phyloP scores from a whole-genome alignment of 2,113 vertebrate species.

The Ornithorhynchus anatinus region DNA sequence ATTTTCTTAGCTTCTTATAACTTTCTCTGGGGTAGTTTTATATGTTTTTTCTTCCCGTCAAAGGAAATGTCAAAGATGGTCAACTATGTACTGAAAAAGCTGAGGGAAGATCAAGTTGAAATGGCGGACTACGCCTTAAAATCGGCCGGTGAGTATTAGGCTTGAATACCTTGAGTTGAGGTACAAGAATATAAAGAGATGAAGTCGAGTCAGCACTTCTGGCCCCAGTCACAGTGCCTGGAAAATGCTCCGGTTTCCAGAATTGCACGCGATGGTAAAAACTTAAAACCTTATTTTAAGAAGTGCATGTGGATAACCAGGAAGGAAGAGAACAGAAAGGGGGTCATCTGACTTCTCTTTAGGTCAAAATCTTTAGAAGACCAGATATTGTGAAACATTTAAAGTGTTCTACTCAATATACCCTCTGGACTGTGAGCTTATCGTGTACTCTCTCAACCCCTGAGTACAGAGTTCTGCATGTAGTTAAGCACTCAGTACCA shows the following conservation, averaged over 20 bases:
- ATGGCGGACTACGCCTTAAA: slow-evolving; percentile 56
- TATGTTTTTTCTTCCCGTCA: no score
- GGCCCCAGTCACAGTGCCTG: not conserved
- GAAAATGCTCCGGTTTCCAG: not conserved
- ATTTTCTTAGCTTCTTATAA: no score
- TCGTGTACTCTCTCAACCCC: no score
- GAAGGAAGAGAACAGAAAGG: not conserved
- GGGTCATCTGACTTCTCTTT: not conserved
- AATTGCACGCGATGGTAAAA: not conserved
- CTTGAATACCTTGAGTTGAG: no score
- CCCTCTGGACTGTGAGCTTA: no score
- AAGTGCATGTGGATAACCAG: not conserved
- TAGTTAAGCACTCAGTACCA: no score
- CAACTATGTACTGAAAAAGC: slow-evolving; percentile 44
- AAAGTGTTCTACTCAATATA: no score
- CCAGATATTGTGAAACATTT: not conserved
- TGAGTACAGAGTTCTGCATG: no score
- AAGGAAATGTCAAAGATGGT: slow-evolving; percentile 50
- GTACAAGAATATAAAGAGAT: no score
- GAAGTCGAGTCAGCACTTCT: not conserved
- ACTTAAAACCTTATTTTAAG: no score
- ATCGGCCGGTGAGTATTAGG: slow-evolving; percentile 48
- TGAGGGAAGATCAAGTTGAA: slow-evolving; percentile 45
- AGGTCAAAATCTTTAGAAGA: not conserved
- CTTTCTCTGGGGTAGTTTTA: no score